phyloP scores from a whole-genome alignment of 2,797 vertebrate species.

The Sparus aurata region DNA sequence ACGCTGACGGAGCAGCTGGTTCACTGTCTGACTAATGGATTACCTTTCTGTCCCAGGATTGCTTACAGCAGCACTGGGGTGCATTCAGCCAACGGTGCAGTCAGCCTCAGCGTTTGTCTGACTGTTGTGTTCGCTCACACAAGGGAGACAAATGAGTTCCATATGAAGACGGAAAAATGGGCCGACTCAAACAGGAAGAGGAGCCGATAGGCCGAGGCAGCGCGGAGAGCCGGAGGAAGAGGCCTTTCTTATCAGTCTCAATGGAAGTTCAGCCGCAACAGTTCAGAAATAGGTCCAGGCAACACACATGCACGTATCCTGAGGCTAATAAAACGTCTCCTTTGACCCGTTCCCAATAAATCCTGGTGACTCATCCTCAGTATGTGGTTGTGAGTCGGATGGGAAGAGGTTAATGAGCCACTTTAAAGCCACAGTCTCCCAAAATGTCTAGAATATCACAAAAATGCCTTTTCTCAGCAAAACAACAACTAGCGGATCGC shows the following conservation, averaged over 20 bases:
- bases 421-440: constrained; percentile 55
- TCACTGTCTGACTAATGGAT: constrained; percentile 56
- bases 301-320: constrained; percentile 29
- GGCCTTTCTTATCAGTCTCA: constrained; percentile 62
- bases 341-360: constrained; percentile 66
- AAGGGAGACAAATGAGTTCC: constrained; percentile 75
- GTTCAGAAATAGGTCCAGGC: constrained; percentile 35
- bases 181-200: constrained; percentile 57
- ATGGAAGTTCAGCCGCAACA: constrained; percentile 24
- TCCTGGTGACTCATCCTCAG: constrained; percentile 38
- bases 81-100: constrained; percentile 55
- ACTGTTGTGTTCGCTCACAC: constrained; percentile 56
- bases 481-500: background rate
- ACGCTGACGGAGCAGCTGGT: constrained; percentile 49
- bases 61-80: constrained; percentile 56
- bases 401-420: constrained; percentile 53
- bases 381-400: constrained; percentile 31
- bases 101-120: constrained; percentile 47
- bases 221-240: constrained; percentile 46
- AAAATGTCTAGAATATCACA: constrained; percentile 41
- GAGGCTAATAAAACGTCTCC: constrained; percentile 54
- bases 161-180: constrained; percentile 70
- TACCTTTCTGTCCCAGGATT: constrained; percentile 46
- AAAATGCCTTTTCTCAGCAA: constrained; percentile 42
- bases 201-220: constrained; percentile 45